Base-by-base conservation (phyloP, 2,888 invertebrate species). In the Lutraria lutraria region DNA sequence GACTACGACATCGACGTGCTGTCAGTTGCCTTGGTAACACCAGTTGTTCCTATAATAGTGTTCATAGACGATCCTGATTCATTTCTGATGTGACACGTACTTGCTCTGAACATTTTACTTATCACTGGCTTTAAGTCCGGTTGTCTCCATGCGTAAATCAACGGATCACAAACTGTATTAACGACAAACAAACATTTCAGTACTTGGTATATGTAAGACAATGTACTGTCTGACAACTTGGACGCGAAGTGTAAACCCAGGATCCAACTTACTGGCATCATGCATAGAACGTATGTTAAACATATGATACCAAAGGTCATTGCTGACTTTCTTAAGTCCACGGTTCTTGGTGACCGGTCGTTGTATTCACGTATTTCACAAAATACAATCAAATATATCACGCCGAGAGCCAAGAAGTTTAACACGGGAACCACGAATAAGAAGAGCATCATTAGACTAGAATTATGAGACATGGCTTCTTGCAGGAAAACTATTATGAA, bases 141-240 rank as follows among this genome's bases (percentile, higher is more conserved):
- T 13, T 25, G 63, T 68, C 63, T n/a, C 63, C 63, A 68, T 3
- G 63, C 63, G 63, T 68, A 68, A 25, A 68, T 25, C 63, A 68
- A 0, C 1, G 63, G 63, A 68, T 68, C 63, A 68, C 63, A 68
- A 6, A 68, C 63, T 6, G 63, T 68, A 25, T 68, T 68, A n/a
- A 68, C 63, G 6, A 68, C n/a, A n/a, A 68, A 68, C 63, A 68
- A 25, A 68, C 63, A 68, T 68, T 68, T 68, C n/a, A 68, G 25
- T 68, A 68, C 13, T n/a, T 68, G 63, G 8, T 68, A 68, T 3
- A 68, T 2, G 25, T 68, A 68, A 12, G 25, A 4, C n/a, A 68
- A 25, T 68, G 63, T 68, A 12, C n/a, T n/a, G 8, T n/a, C 25
- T 25, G 63, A 25, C n/a, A 68, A 68, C n/a, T 68, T 68, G n/a